Evolutionary conservation across 1,140 invertebrate species (phyloP), one percentile per base, ranked within the genome.

Genomic region (Riptortus pedestris): DNA sequence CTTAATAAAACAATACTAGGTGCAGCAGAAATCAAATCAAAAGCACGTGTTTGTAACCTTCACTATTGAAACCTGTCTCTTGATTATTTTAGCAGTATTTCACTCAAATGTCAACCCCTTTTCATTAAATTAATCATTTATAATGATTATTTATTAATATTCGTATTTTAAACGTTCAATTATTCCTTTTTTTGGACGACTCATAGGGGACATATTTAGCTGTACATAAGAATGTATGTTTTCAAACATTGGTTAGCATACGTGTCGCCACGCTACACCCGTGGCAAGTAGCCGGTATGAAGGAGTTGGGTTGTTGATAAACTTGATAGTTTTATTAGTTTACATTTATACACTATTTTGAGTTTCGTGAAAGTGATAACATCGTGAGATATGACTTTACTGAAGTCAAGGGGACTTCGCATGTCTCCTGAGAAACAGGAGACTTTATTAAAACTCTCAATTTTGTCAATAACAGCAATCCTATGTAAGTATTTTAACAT

Each of bases 391-490:
- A 68, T 68, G 67, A 20, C 65, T 27, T 12, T 67, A 9, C 31
- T 69, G 11, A 69, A 69, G 51, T 63, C 65, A 22, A 48, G 66
- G 31, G 66, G 66, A 27, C 58, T 69, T 31, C 62, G 68, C 18
- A 71, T 72, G 70, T 72, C 71, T 43, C 67, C 60, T 22, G 91
- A 96, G 70, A 96, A 96, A 76, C 93, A 97, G 74, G 92, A 96
- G 75, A 96, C 92, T 43, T 82, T 97, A 68, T 79, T 97, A 65
- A 97, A 96, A 74, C 79, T 97, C 72, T 83, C 87, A 63, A 90
- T 97, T 74, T 80, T 98, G 57, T 89, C 93, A 47, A 81, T 93
- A 72, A 93, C 92, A 69, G 90, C 90, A 63, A 85, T 97, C 72
- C 79, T 98, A 68, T 96, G 93, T 97, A 83, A 89, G 88, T 86